Conservation (phyloP, 1,140 invertebrate genomes). For the Conopomorpha cramerella region DNA sequence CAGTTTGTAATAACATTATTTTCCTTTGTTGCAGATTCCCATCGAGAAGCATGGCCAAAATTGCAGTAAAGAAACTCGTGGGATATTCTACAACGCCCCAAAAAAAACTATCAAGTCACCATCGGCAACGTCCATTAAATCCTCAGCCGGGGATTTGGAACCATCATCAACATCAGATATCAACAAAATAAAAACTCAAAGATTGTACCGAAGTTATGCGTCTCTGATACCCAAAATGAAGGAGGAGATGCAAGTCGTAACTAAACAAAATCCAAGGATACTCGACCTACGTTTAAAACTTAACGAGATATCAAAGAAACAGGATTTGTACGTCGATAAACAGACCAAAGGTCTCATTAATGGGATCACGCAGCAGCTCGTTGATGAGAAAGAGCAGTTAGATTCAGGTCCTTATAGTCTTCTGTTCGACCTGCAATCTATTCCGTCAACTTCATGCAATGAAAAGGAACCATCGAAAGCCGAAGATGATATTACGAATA, state of each 20-base stretch:
- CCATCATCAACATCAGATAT: neutral
- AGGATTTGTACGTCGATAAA: slow-evolving; percentile 41
- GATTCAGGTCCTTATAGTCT: slow-evolving; percentile 62
- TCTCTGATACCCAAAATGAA: slow-evolving; percentile 50
- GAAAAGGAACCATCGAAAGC: too few species aligned
- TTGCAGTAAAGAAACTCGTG: slow-evolving; percentile 33
- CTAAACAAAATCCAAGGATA: slow-evolving; percentile 44
- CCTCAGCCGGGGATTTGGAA: too few species aligned
- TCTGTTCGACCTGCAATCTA: slow-evolving; percentile 52
- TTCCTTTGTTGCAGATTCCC: slow-evolving; percentile 48
- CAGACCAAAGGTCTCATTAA: slow-evolving; percentile 40
- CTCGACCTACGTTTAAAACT: slow-evolving; percentile 46
- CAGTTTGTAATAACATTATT: too few species aligned
- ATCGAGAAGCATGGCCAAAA: slow-evolving; percentile 46
- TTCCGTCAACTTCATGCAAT: slow-evolving; percentile 26
- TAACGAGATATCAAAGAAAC: slow-evolving; percentile 47
- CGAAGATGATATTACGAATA: too few species aligned
- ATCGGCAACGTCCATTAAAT: too few species aligned
- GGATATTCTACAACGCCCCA: slow-evolving; percentile 24
- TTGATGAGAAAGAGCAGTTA: slow-evolving; percentile 43
- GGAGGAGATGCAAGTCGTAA: slow-evolving; percentile 36
- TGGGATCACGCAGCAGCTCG: slow-evolving; percentile 43
- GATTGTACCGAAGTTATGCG: slow-evolving; percentile 14
- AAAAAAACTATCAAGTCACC: slow-evolving; percentile 22
- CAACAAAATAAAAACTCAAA: neutral